Conservation (phyloP, 2,888 invertebrate species). For the Erynnis tages region DNA sequence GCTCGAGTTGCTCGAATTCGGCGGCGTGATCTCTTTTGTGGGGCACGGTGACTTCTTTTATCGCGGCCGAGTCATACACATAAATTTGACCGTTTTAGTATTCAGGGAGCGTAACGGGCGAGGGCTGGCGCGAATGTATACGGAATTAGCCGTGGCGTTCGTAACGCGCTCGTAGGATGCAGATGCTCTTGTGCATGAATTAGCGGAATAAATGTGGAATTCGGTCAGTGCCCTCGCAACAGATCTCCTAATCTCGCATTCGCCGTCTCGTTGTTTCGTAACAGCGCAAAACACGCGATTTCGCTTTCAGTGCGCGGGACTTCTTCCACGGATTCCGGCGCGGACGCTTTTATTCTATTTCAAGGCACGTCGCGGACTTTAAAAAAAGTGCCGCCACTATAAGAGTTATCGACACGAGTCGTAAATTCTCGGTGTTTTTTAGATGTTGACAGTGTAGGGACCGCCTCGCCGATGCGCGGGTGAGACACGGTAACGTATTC, state of each 20-base stretch:
- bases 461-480: slow-evolving; percentile 43
- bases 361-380: slow-evolving; percentile 47
- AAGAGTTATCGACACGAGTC: slow-evolving; percentile 54
- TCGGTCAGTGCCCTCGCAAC: slow-evolving; percentile 74
- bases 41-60: slow-evolving; percentile 28
- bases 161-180: slow-evolving; percentile 59
- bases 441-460: slow-evolving; percentile 43
- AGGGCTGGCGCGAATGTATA: slow-evolving; percentile 65
- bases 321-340: slow-evolving; percentile 27
- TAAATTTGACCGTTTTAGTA: slow-evolving; percentile 71
- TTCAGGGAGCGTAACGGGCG: slow-evolving; percentile 57
- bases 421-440: slow-evolving; percentile 50
- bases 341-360: slow-evolving; percentile 51
- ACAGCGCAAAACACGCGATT: slow-evolving; percentile 50
- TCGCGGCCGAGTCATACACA: slow-evolving; percentile 58
- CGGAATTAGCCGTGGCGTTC: slow-evolving; percentile 52
- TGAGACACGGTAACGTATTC: slow-evolving; percentile 74
- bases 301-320: slow-evolving; percentile 59
- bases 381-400: slow-evolving; percentile 48
- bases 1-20: neutral
- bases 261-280: slow-evolving; percentile 60
- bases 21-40: slow-evolving; percentile 2
- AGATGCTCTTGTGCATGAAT: slow-evolving; percentile 73
- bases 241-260: slow-evolving; percentile 71
- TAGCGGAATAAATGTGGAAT: slow-evolving; percentile 76